Evolutionary conservation across 2,113 vertebrate genomes (phyloP).

Genomic region (Bubo bubo): DNA sequence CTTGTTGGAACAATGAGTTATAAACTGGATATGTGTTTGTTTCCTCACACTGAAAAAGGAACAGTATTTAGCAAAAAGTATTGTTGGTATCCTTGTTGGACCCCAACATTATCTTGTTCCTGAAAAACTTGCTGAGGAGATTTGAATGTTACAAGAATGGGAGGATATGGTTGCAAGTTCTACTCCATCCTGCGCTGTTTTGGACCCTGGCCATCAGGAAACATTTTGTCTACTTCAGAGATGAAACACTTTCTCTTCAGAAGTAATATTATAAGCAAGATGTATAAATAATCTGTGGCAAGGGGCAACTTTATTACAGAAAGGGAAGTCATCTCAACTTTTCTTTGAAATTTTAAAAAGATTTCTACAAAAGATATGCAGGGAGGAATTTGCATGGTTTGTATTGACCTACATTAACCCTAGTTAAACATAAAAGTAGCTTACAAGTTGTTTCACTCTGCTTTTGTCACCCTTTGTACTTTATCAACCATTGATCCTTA

Average conservation of each 20-base stretch:
- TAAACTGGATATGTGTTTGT: not conserved
- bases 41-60: not conserved
- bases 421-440: not conserved
- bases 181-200: constrained; percentile 9
- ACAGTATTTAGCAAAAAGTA: not conserved
- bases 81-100: not conserved
- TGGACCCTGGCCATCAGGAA: constrained; percentile 35
- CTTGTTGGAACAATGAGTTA: not conserved
- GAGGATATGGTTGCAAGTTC: constrained; percentile 14
- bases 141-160: constrained; percentile 5
- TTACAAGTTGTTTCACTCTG: not conserved
- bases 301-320: not conserved
- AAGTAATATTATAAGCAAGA: not conserved
- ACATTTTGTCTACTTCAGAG: not conserved
- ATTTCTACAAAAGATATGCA: not conserved
- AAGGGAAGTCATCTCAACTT: not conserved
- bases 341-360: not conserved
- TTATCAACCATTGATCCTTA: not conserved
- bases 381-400: not conserved
- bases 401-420: not conserved
- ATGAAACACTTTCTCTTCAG: constrained; percentile 33
- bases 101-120: not conserved
- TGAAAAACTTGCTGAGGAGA: constrained; percentile 21
- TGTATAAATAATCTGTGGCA: constrained; percentile 4
- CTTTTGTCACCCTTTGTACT: not conserved